Base-by-base conservation (phyloP, 1,140 invertebrate genomes). In the Cotesia typhae region DNA sequence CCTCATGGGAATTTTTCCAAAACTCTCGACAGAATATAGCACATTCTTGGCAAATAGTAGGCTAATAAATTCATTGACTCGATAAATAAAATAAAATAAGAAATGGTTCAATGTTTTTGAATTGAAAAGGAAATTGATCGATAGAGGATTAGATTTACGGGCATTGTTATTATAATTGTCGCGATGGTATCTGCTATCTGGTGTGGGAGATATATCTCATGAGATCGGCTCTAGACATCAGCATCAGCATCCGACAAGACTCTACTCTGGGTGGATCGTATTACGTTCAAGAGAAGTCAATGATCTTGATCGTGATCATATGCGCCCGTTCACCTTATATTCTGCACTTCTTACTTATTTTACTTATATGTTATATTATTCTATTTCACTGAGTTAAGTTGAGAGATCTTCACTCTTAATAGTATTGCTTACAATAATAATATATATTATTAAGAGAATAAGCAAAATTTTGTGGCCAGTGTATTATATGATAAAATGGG, bases 301-400 rank as follows among this genome's bases (percentile, higher is more conserved):
- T 81, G 81, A 83, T 82, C 82, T 79, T 80, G 80, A 83, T 83
- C 82, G 79, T 77, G 80, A 81, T 82, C 76, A 75, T 72, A 61
- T 36, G 65, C 73, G 73, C 76, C 70, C 61, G 77, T 71, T 76
- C 47, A 61, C 72, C 71, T 67, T 71, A 55, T 55, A 52, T 55
- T 38, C 63, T 70, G 38, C 36, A 41, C 69, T 14, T 65, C 38
- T 67, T 59, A 38, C 35, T n/a, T 66, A 35, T 67, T 37, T 17
- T 41, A 35, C 10, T 52, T 47, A 35, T 17, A 35, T 70, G 38
- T 28, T 28, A 28, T 28, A 28, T 28, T 28, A 28, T 28, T 28
- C 28, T 28, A 28, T 28, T 28, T 28, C 28, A 28, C 28, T 28
- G 28, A 28, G 28, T 28, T 28, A 28, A 28, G 28, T 28, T 28